A percentile compares a stretch with the other conserved stretches of the same genome.
These are phyloP conservation scores for Steinernema feltiae DNA, from an alignment of 1,140 invertebrate genomes.

Conservation along the genomic window DNA sequence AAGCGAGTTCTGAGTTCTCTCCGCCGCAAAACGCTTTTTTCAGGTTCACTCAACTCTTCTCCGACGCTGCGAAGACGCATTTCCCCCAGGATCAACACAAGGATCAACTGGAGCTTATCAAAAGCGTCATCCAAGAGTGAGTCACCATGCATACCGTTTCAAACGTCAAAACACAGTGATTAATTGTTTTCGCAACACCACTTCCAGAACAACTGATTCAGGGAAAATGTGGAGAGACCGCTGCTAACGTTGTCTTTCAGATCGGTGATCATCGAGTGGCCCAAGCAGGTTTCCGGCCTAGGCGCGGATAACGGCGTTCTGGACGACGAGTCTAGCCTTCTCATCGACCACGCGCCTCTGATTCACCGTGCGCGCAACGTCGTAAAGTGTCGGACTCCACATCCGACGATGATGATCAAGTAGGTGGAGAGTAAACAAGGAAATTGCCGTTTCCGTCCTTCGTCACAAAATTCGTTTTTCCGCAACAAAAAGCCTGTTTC, in stretches of 20 bases:
- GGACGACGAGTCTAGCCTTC: constrained; percentile 7
- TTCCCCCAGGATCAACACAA: not conserved
- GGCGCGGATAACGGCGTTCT: constrained; percentile 19
- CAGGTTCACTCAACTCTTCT: not conserved
- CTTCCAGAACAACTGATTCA: constrained; percentile 3
- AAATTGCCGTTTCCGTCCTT: no score
- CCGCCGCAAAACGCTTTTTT: not conserved
- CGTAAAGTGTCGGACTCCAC: constrained; percentile 35
- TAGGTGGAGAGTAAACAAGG: no score
- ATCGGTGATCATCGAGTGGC: constrained; percentile 35
- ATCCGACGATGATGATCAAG: constrained; percentile 39
- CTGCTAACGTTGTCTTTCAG: constrained; percentile 10
- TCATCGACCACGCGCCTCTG: constrained; percentile 28
- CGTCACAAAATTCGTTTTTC: no score
- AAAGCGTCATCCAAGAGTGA: not conserved
- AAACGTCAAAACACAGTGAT: not conserved
- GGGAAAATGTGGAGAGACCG: not conserved
- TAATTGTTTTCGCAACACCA: constrained; percentile 7
- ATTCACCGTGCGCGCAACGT: constrained; percentile 38
- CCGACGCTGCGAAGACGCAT: not conserved
- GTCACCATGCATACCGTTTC: not conserved
- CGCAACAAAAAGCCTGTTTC: no score
- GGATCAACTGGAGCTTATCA: constrained; percentile 19
- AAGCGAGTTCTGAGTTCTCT: not conserved
- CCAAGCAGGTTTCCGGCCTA: constrained; percentile 22